Conservation (phyloP, 2,888 invertebrate genomes). For the Caradrina kadenii region DNA sequence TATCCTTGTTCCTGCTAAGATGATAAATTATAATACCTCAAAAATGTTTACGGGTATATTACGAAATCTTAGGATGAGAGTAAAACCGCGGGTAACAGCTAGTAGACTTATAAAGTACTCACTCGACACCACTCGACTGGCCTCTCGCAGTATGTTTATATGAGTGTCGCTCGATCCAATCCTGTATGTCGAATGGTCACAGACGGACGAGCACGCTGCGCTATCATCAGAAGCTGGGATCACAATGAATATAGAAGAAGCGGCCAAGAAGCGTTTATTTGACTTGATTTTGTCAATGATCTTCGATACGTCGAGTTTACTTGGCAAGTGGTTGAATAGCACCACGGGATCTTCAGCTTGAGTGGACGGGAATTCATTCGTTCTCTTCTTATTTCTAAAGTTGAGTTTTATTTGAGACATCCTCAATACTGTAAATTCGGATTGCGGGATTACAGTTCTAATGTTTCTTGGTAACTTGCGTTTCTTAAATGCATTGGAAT, state of each 20-base stretch:
- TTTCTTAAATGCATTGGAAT: neutral
- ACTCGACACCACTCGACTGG: constrained; percentile 11
- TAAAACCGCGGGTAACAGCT: neutral
- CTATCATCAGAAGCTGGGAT: constrained; percentile 69
- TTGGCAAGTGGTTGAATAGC: constrained; percentile 60
- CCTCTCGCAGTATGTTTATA: neutral
- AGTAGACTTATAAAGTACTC: constrained; percentile 18
- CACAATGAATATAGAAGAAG: constrained; percentile 73
- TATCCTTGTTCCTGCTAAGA: no score
- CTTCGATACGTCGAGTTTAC: constrained; percentile 58
- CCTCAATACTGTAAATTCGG: constrained; percentile 49
- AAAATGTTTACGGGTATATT: no score
- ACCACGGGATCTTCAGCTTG: constrained; percentile 50
- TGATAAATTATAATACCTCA: no score
- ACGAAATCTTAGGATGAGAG: no score
- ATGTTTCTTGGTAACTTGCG: constrained; percentile 7
- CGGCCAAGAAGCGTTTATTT: constrained; percentile 53
- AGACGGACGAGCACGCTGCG: constrained; percentile 17
- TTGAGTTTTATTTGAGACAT: constrained; percentile 45
- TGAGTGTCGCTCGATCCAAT: neutral
- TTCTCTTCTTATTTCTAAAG: neutral
- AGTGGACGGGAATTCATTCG: constrained; percentile 4
- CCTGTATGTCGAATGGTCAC: constrained; percentile 4
- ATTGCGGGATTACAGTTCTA: constrained; percentile 11
- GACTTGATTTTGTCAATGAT: constrained; percentile 66